A percentile compares a stretch with the other conserved stretches of the same genome.
phyloP scores from a whole-genome alignment of 2,797 vertebrate species.

The Acrossocheilus wenchowensis region DNA sequence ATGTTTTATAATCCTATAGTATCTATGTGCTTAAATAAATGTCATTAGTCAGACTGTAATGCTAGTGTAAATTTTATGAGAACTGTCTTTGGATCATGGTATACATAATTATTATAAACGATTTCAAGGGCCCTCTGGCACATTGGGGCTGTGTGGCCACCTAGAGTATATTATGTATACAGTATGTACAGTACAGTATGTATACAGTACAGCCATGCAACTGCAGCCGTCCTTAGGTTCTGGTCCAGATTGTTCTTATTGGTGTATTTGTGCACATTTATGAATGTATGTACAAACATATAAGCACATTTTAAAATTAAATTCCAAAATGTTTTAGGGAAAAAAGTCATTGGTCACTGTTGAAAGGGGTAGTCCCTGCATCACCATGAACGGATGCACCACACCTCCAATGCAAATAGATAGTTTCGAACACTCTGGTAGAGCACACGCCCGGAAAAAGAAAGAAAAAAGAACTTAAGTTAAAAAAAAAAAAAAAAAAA shows the following conservation, averaged over 20 bases:
- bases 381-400: constrained; percentile 66
- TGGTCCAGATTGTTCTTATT: background rate
- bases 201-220: background rate
- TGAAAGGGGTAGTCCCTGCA: constrained; percentile 69
- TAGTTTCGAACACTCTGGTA: constrained; percentile 48
- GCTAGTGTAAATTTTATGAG: background rate
- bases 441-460: constrained; percentile 1
- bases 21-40: background rate
- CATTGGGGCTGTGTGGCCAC: background rate
- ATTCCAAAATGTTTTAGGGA: background rate
- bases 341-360: constrained; percentile 50
- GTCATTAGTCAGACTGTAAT: background rate
- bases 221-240: background rate
- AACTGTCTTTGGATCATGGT: background rate
- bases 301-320: background rate
- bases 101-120: no score
- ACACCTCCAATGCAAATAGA: constrained; percentile 85
- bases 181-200: background rate
- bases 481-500: background rate
- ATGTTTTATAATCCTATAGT: background rate
- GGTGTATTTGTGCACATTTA: background rate
- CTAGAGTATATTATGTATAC: background rate
- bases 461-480: background rate
- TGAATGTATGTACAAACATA: background rate
- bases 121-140: background rate